phyloP scores from a whole-genome alignment of 2,888 invertebrate species.

The Drosophila sordidapex region DNA sequence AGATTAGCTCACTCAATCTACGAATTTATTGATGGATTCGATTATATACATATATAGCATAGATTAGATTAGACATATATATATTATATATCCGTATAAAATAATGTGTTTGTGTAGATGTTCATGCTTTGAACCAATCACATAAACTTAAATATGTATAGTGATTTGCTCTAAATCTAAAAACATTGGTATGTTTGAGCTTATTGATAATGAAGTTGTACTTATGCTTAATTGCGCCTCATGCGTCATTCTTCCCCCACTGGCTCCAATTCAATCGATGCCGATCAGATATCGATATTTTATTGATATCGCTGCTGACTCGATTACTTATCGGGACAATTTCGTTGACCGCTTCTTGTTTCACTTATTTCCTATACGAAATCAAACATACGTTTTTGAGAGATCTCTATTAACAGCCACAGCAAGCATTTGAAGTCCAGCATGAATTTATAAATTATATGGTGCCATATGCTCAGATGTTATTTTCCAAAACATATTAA shows the following conservation, averaged over 20 bases:
- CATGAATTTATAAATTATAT: background rate
- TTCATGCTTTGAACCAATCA: no score
- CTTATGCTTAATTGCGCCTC: background rate
- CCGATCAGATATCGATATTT: background rate
- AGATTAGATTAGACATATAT: no score
- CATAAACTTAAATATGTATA: no score
- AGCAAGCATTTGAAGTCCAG: background rate
- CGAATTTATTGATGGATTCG: background rate
- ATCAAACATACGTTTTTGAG: background rate
- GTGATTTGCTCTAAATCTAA: no score
- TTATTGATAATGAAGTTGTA: no score
- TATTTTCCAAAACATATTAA: background rate
- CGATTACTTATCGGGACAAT: background rate
- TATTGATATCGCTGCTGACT: background rate
- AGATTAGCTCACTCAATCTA: background rate
- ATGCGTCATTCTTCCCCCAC: background rate
- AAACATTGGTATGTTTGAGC: background rate
- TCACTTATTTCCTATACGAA: background rate
- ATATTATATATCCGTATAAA: background rate
- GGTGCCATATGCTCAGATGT: no score
- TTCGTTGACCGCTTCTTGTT: background rate
- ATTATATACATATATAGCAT: background rate
- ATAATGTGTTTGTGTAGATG: no score
- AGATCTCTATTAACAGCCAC: background rate
- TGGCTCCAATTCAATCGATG: background rate